phyloP scores from a whole-genome alignment of 1,140 invertebrate genomes.

The Drosophila asahinai region DNA sequence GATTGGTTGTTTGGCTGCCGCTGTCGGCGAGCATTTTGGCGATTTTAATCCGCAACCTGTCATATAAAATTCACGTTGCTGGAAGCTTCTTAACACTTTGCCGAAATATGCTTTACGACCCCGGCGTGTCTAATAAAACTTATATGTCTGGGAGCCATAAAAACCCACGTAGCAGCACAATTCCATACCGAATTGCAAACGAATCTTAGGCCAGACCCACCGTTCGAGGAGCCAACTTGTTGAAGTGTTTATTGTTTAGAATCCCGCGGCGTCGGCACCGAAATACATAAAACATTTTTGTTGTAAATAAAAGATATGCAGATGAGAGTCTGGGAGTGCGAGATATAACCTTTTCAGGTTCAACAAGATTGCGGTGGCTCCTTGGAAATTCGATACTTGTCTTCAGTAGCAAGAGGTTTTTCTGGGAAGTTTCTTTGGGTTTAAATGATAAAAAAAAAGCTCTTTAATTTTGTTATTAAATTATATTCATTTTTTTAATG shows the following conservation, averaged over 20 bases:
- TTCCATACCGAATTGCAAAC: conserved; percentile 23
- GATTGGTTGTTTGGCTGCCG: conserved; percentile 3
- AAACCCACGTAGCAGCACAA: conserved; percentile 31
- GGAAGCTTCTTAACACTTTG: conserved; percentile 42
- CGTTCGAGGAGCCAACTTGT: conserved; percentile 54
- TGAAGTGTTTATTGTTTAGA: conserved; percentile 70
- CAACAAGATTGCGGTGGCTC: not conserved
- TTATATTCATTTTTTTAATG: not conserved
- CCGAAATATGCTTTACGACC: conserved; percentile 57
- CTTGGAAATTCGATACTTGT: conserved; percentile 6
- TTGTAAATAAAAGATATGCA: conserved; percentile 33
- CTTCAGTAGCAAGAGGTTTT: not conserved
- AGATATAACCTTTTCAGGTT: conserved; percentile 13
- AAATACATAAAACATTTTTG: conserved; percentile 61
- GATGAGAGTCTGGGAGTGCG: conserved; percentile 4
- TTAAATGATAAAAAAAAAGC: not conserved
- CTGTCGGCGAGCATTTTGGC: conserved; percentile 7
- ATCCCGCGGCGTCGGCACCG: conserved; percentile 38
- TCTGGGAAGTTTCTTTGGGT: not conserved
- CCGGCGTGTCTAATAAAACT: conserved; percentile 67
- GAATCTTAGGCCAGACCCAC: conserved; percentile 23
- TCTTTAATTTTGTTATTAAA: not conserved
- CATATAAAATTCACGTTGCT: conserved; percentile 39
- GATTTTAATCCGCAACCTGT: conserved; percentile 20
- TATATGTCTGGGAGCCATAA: conserved; percentile 54